Evolutionary conservation across 2,888 invertebrate species (phyloP), one percentile per base, ranked within the genome.

Genomic region (Acronicta alni): DNA sequence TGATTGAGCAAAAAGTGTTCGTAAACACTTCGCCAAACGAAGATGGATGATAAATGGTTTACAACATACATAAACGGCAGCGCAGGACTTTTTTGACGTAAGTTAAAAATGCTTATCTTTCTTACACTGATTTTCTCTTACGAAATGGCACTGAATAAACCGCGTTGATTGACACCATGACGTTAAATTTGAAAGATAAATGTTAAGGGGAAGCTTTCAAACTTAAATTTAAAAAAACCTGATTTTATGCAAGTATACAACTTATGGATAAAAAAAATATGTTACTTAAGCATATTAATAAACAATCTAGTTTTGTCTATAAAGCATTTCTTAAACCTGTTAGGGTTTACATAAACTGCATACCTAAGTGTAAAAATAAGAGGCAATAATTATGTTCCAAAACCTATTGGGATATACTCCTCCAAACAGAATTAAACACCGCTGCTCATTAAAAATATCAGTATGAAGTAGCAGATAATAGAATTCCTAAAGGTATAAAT

Each of bases 401-500:
- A n/a, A n/a, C n/a, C n/a, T n/a, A n/a, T n/a, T n/a, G n/a, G n/a
- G n/a, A n/a, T 18, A 39, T 4, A 5, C 20, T 23, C 26, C 9
- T 20, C 26, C 30, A 47, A 23, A 55, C 49, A n/a, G 35, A 56
- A n/a, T n/a, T 35, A 51, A 48, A 59, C 41, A 38, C 30, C 15
- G 42, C 47, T 55, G 41, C 41, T 51, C 59, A 55, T 71, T 59
- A 66, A 68, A 75, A 72, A 59, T 42, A 65, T 55, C 57, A 73
- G 68, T 58, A 51, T 39, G 44, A 60, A 45, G 47, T 62, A 62
- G 18, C 42, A 48, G 35, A 65, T 62, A 68, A 71, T 68, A 75
- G 73, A 72, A 78, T 78, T 86, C 88, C 87, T 86, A 69, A 74
- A 69, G 83, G 86, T 83, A 88, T 89, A 88, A 89, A 89, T 89